phyloP scores from a whole-genome alignment of 53 echinoderm and acorn worm genomes.

The Luidia sarsii region DNA sequence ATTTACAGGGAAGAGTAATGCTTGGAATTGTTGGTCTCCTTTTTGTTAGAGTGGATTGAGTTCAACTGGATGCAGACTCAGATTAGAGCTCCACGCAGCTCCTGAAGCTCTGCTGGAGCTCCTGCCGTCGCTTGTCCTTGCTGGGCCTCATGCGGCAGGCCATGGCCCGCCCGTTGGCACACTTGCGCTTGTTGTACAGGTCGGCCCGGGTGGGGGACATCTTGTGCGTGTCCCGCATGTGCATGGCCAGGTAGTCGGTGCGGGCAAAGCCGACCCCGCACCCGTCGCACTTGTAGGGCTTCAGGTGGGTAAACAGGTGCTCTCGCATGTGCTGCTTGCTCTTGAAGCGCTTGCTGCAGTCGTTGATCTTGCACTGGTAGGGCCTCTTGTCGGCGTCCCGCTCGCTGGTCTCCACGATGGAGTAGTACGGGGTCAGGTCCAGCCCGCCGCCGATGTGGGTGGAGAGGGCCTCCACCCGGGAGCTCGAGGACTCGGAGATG shows the following conservation, averaged over 20 bases:
- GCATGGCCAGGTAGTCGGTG: constrained; percentile 96
- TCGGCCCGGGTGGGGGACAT: constrained; percentile 80
- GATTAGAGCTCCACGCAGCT: constrained; percentile 24
- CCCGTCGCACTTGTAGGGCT: constrained; percentile 89
- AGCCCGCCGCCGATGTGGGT: constrained; percentile 55
- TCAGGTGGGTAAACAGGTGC: constrained; percentile 95
- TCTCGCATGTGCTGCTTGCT: constrained; percentile 98
- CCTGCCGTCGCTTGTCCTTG: constrained; percentile 71
- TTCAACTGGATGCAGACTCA: background rate
- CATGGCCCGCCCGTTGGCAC: constrained; percentile 90
- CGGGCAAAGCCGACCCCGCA: constrained; percentile 87
- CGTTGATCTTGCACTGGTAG: constrained; percentile 71
- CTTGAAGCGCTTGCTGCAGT: constrained; percentile 87
- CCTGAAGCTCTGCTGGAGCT: constrained; percentile 49
- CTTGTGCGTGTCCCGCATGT: constrained; percentile 92
- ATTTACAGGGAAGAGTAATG: no score
- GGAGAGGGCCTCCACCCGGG: constrained; percentile 27
- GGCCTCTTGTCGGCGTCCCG: constrained; percentile 60
- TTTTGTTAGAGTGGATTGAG: background rate
- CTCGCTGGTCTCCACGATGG: constrained; percentile 13
- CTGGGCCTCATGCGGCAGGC: constrained; percentile 74
- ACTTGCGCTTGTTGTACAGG: constrained; percentile 84
- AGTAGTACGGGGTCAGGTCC: constrained; percentile 73
- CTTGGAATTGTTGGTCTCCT: no score
- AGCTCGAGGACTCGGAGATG: background rate